These are phyloP conservation scores for Melanocharis versteri DNA, from an alignment of 2,113 vertebrate genomes.

Conservation along the genomic window DNA sequence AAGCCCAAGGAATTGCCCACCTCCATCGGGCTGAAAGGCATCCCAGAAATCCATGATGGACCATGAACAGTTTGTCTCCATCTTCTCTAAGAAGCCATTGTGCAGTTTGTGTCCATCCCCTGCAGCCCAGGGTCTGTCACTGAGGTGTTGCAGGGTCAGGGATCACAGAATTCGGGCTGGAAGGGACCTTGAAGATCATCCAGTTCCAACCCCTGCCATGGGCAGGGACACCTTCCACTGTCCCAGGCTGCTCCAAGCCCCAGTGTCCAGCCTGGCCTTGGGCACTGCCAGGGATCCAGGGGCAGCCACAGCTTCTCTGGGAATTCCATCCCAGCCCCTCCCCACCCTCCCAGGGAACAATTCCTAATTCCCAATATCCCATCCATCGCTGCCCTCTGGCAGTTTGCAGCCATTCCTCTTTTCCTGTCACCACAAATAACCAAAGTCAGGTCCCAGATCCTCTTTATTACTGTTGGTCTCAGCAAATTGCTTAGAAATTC, in stretches of 20 bases:
- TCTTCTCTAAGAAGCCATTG: not conserved
- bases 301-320: not conserved
- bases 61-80: not conserved
- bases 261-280: not conserved
- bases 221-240: not conserved
- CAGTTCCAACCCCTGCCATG: rapidly evolving
- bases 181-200: not conserved
- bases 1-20: rapidly evolving
- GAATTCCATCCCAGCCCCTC: not conserved
- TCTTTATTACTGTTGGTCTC: not conserved
- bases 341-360: not conserved
- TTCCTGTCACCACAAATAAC: not conserved
- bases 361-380: not conserved
- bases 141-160: not conserved
- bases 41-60: not conserved
- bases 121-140: not conserved
- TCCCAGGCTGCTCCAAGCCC: not conserved
- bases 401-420: rapidly evolving
- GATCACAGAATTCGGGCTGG: not conserved
- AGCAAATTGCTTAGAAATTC: not conserved
- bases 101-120: not conserved
- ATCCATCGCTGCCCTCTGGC: rapidly evolving
- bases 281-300: not conserved
- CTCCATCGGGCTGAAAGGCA: not conserved
- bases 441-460: not conserved